Percentiles rank a stretch among this genome's conserved stretches.
These are phyloP conservation scores for Wiebesia pumilae DNA, from an alignment of 1,140 invertebrate species.

Conservation along the genomic window DNA sequence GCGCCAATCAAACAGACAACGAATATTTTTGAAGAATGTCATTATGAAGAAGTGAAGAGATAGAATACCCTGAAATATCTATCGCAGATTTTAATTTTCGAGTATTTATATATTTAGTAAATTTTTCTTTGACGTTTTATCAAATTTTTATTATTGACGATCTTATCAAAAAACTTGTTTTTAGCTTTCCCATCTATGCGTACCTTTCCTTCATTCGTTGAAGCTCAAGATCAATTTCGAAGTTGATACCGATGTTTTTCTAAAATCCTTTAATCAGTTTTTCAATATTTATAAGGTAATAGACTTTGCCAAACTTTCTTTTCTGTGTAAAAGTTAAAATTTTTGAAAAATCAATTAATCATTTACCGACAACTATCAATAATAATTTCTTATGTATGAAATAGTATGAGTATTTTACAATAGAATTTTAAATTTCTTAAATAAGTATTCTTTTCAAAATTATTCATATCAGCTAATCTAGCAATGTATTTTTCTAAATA, in stretches of 20 bases:
- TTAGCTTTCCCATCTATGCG: not conserved
- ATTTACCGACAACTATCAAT: too few species aligned
- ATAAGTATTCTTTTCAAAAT: too few species aligned
- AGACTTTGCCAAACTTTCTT: too few species aligned
- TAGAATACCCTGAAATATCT: not conserved
- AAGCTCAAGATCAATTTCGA: not conserved
- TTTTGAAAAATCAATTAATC: too few species aligned
- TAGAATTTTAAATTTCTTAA: too few species aligned
- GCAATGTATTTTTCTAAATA: too few species aligned
- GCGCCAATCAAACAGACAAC: slow-evolving; percentile 67
- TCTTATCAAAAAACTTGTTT: not conserved
- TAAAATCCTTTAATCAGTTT: not conserved
- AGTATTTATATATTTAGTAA: not conserved
- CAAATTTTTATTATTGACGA: not conserved
- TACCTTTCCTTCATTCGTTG: not conserved
- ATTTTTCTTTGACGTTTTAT: not conserved
- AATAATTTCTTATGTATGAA: too few species aligned
- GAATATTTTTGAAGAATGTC: slow-evolving; percentile 57
- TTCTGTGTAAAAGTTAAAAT: too few species aligned
- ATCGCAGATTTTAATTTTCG: not conserved
- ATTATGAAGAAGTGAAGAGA: not conserved
- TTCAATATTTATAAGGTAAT: too few species aligned
- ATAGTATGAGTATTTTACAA: too few species aligned
- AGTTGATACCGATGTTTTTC: not conserved
- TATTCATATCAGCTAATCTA: too few species aligned